phyloP scores from a whole-genome alignment of 2,888 invertebrate species.

The Ormyrus labotus region DNA sequence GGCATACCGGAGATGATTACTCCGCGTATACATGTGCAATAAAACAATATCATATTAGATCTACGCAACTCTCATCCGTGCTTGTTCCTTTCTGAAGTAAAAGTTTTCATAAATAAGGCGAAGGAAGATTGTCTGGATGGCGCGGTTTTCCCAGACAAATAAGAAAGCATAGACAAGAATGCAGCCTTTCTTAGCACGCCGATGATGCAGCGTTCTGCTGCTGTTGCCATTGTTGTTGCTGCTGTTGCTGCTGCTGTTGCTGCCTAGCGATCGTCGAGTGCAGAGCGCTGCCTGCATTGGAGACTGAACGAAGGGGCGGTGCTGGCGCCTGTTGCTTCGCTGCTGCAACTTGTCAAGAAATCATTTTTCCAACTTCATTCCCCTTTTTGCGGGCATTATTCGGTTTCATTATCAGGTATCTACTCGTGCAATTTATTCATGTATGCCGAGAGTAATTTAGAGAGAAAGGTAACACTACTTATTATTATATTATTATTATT shows the following conservation, averaged over 20 bases:
- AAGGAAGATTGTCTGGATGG: conserved; percentile 45
- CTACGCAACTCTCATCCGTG: conserved; percentile 24
- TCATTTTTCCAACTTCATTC: conserved; percentile 53
- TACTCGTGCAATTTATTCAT: too few species aligned
- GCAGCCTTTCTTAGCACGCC: conserved; percentile 63
- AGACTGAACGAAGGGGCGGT: conserved; percentile 70
- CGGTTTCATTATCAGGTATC: too few species aligned
- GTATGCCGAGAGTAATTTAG: too few species aligned
- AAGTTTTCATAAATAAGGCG: conserved; percentile 45
- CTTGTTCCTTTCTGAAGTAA: not conserved
- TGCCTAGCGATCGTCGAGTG: conserved; percentile 26
- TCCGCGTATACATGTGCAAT: conserved; percentile 28
- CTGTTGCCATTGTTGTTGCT: conserved; percentile 56
- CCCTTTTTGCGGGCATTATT: too few species aligned
- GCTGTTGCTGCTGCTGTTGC: conserved; percentile 47
- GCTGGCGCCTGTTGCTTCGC: conserved; percentile 74
- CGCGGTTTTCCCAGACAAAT: conserved; percentile 40
- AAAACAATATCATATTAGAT: conserved; percentile 37
- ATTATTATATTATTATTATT: too few species aligned
- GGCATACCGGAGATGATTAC: not conserved
- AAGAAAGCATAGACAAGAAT: conserved; percentile 52
- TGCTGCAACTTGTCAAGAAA: conserved; percentile 69
- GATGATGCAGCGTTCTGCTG: conserved; percentile 68
- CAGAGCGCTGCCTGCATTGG: conserved; percentile 63
- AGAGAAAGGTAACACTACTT: too few species aligned